Conservation (phyloP, 1,140 invertebrate genomes). For the Drosophila albomicans region DNA sequence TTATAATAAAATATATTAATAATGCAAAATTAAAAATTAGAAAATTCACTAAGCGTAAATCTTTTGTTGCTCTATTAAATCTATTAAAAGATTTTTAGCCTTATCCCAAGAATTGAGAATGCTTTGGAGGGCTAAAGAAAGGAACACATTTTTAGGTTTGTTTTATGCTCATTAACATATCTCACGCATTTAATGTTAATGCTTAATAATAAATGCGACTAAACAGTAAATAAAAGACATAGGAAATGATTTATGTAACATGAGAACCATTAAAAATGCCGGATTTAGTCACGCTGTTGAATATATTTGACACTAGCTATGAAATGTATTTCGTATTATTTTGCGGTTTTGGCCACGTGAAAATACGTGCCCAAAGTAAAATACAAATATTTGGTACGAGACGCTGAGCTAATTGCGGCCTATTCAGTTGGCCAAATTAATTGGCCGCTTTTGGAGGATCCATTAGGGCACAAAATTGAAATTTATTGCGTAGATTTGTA, state of each 20-base stretch:
- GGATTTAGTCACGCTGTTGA: conserved; percentile 30
- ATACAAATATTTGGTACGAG: conserved; percentile 15
- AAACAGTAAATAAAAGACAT: not conserved
- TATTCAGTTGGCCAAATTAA: conserved; percentile 60
- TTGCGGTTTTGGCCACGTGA: not conserved
- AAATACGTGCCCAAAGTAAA: not conserved
- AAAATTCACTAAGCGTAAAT: no score
- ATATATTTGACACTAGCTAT: conserved; percentile 22
- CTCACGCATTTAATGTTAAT: not conserved
- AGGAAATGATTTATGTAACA: conserved; percentile 6
- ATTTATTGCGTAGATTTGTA: conserved; percentile 79
- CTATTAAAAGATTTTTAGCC: no score
- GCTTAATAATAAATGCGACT: not conserved
- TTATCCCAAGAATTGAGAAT: no score
- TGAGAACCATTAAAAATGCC: conserved; percentile 20
- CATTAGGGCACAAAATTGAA: conserved; percentile 78
- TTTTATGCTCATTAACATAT: not conserved
- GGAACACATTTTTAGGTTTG: no score
- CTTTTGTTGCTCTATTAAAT: no score
- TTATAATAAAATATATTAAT: no score
- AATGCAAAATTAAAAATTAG: no score
- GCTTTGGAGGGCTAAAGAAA: no score
- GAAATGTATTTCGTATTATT: conserved; percentile 9
- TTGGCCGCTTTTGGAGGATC: conserved; percentile 71
- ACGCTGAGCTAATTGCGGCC: conserved; percentile 63